Conservation (phyloP, 2,888 invertebrate genomes). For the Cylindroiulus punctatus region DNA sequence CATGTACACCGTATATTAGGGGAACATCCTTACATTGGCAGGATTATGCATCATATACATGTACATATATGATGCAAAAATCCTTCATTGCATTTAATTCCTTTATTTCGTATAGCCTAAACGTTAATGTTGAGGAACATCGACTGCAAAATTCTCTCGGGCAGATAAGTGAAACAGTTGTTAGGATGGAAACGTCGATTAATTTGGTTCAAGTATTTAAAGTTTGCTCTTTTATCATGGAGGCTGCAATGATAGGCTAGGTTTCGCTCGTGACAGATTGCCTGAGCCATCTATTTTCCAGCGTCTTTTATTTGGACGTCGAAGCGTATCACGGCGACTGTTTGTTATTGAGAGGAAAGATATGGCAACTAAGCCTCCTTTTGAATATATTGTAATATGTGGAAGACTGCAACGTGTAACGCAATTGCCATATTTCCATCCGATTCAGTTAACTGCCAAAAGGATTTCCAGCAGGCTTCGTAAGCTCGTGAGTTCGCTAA, state of each 20-base stretch:
- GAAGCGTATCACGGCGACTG: neutral
- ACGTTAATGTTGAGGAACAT: neutral
- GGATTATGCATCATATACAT: too few species aligned
- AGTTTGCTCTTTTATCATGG: slow-evolving; percentile 2
- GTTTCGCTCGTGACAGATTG: neutral
- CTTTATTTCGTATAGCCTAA: neutral
- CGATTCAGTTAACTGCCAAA: slow-evolving; percentile 42
- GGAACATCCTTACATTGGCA: too few species aligned
- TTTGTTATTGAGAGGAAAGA: slow-evolving; percentile 33
- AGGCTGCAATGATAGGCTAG: neutral
- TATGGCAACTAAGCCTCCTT: neutral
- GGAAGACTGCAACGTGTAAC: neutral
- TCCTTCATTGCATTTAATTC: neutral
- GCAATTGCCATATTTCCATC: slow-evolving; percentile 37
- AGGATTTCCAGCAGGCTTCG: slow-evolving; percentile 29
- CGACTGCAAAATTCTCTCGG: neutral
- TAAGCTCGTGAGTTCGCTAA: neutral
- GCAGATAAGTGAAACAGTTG: neutral
- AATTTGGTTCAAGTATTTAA: neutral
- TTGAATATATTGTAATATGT: slow-evolving; percentile 16
- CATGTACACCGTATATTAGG: too few species aligned
- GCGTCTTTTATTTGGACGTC: neutral
- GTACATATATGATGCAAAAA: neutral
- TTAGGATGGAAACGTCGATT: neutral
- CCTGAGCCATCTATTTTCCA: slow-evolving; percentile 1